These are phyloP conservation scores for Apis florea DNA, from an alignment of 1,140 invertebrate genomes.

Conservation along the genomic window DNA sequence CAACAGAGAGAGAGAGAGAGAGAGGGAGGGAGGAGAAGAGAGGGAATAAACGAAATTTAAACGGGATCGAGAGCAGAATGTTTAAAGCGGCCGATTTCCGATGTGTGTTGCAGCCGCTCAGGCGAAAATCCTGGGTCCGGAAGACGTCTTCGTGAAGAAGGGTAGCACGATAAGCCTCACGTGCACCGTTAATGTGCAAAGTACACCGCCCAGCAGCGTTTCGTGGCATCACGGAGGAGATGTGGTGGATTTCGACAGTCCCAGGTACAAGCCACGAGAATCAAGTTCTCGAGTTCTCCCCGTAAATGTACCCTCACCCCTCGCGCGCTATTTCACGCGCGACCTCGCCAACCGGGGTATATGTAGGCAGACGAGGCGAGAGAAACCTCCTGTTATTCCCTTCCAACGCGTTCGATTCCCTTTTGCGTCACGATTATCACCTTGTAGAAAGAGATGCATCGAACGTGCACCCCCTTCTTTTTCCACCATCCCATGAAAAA, in stretches of 20 bases:
- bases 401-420: conserved; percentile 38
- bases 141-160: conserved; percentile 93
- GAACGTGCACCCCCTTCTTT: neutral
- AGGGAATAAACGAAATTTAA: conserved; percentile 19
- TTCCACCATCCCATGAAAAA: neutral
- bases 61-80: conserved; percentile 15
- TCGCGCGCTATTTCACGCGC: neutral
- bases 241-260: conserved; percentile 92
- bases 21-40: neutral
- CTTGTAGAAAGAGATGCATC: neutral
- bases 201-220: conserved; percentile 88
- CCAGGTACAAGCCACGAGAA: conserved; percentile 80
- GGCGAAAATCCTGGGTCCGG: conserved; percentile 91
- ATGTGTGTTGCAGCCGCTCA: conserved; percentile 88
- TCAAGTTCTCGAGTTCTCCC: conserved; percentile 45
- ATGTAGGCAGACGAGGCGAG: neutral
- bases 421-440: conserved; percentile 27
- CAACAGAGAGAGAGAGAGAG: neutral
- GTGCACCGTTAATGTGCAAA: conserved; percentile 93
- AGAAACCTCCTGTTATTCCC: too few species aligned
- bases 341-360: neutral
- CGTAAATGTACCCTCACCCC: neutral
- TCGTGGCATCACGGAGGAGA: conserved; percentile 91
- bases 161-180: conserved; percentile 94
- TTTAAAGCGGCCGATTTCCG: conserved; percentile 60